Evolutionary conservation across 2,888 invertebrate genomes (phyloP).

Genomic region (Spilarctia lutea): DNA sequence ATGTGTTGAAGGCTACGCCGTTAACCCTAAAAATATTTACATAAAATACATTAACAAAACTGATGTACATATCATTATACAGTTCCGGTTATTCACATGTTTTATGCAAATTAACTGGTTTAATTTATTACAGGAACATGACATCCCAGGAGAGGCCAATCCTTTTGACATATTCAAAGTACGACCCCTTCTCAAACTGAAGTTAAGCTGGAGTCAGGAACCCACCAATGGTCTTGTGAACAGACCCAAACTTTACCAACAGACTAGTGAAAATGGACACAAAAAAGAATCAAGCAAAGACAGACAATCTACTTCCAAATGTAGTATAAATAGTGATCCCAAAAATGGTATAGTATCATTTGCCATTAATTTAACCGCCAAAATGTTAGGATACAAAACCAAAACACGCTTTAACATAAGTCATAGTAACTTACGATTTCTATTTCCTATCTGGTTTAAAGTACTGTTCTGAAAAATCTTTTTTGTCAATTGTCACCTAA

Average conservation of each 20-base stretch:
- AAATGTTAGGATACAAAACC: background rate
- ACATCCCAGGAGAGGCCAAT: constrained; percentile 78
- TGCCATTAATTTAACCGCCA: constrained; percentile 5
- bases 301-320: constrained; percentile 66
- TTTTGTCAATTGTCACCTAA: too few relatives aligned
- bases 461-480: too few relatives aligned
- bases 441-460: too few relatives aligned
- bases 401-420: background rate
- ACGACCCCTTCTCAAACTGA: constrained; percentile 94
- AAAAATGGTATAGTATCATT: constrained; percentile 70
- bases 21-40: background rate
- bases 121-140: constrained; percentile 70
- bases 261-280: constrained; percentile 70
- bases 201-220: constrained; percentile 93
- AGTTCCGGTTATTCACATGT: background rate
- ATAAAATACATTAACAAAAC: background rate
- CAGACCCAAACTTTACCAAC: constrained; percentile 87
- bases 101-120: background rate
- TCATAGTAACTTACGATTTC: too few relatives aligned
- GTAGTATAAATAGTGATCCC: constrained; percentile 62
- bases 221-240: constrained; percentile 89
- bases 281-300: constrained; percentile 76
- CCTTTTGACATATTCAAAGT: constrained; percentile 92
- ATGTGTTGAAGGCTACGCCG: background rate
- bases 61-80: background rate